Base-by-base conservation (phyloP, 2,888 invertebrate species). In the Agapostemon virescens region DNA sequence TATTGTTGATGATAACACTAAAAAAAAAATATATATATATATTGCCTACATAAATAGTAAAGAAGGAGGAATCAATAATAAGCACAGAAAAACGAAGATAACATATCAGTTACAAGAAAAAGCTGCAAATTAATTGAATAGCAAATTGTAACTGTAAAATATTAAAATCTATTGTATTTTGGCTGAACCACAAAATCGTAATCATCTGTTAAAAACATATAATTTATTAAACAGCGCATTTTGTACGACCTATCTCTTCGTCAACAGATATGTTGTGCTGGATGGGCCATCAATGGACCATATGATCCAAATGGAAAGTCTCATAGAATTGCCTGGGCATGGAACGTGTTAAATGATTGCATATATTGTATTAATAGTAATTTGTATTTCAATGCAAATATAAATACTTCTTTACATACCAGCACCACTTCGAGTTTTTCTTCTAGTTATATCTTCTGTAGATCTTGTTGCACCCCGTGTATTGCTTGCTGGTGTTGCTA, bases 361-460 rank as follows among this genome's bases (percentile, higher is more conserved):
- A 49, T 69, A 49, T 74, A 23, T 70, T 76, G 20, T n/a, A 58
- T 58, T 13, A 33, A 61, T 49, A 36, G 61, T 64, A 67, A 58
- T 30, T 68, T 49, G 58, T 58, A 70, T 58, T 55, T 80, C 45
- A 52, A 64, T 69, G 2, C 30, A 36, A 23, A 15, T 71, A 42
- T 36, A 61, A 58, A 74, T 63, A 58, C 42, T 49, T n/a, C 11
- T 78, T 86, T 90, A 92, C 92, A 89, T 91, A 92, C 93, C 93
- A 90, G 92, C 92, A 88, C 93, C 92, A 88, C 93, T 93, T 84
- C 93, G 92, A 77, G 93, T 93, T 89, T 93, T 93, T 86, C 93
- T 90, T 83, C 93, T 87, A 81, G 91, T 92, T 77, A 92, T 91
- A 86, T 93, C 93, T 81, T 93, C 93, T 80, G 92, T 88, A 49